Base-by-base conservation (phyloP, 2,797 vertebrate genomes). In the Hoplostethus atlanticus region DNA sequence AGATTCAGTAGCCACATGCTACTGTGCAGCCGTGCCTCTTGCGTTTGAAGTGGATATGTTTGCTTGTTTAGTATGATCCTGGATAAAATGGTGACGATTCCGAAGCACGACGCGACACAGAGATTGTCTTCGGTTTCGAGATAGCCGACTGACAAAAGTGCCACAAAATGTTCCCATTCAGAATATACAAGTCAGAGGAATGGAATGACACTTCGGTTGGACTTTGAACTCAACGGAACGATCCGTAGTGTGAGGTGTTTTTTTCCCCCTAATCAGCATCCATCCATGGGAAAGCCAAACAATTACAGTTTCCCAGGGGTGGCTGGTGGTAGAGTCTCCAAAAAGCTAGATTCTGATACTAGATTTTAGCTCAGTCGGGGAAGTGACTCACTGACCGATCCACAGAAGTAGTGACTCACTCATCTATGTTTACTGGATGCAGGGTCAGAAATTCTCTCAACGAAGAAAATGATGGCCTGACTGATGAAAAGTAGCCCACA, bases 151-250 rank as follows among this genome's bases (percentile, higher is more conserved):
- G 79, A 63, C 40, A 66, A 75, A 60, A 71, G 62, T n/a, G 16
- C 71, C 72, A 62, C 84, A 21, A 76, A 82, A 87, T 77, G 75
- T 77, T 36, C 5, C 44, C 21, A 50, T 71, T 62, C 55, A 69
- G 38, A 77, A 48, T 62, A 63, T 53, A 16, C 0, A 0, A 30
- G 72, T 84, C 66, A 80, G 57, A 77, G 76, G 59, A 75, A 59
- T 72, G 64, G 75, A 87, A 88, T 79, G 74, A 44, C 38, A 3
- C 21, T 17, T 1, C 42, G 40, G 62, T 44, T 74, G 52, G 54
- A 68, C 58, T 73, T 8, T 57, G 60, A 62, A 62, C 47, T 54
- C 44, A 10, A 52, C 47, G 21, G 58, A 58, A 47, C 51, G 9
- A 71, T 30, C 0, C 3, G 51, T 36, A 69, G 31, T 55, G 28